phyloP scores from a whole-genome alignment of 2,113 vertebrate species.

The Pelobates fuscus region DNA sequence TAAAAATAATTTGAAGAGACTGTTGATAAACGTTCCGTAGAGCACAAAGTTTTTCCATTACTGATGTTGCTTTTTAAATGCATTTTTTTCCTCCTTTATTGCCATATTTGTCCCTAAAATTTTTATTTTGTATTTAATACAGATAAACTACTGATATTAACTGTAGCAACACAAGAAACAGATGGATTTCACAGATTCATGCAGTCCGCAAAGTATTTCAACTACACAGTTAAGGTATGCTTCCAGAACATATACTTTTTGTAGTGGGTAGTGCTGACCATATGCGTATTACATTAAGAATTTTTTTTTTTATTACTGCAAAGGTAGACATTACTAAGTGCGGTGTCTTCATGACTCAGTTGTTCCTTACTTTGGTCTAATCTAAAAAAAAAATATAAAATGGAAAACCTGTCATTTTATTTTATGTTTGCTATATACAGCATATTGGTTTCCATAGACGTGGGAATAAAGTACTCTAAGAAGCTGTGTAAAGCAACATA shows the following conservation, averaged over 20 bases:
- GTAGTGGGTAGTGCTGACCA: not conserved
- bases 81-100: no score
- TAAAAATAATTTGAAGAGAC: no score
- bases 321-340: not conserved
- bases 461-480: no score
- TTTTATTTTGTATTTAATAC: no score
- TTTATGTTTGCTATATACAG: not conserved
- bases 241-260: not conserved
- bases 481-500: no score
- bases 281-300: not conserved
- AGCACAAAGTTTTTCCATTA: no score
- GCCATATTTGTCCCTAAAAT: constrained; percentile 51
- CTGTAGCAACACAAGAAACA: constrained; percentile 87
- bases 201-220: constrained; percentile 88
- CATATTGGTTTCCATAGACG: no score
- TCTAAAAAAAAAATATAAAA: no score
- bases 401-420: not conserved
- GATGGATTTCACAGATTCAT: constrained; percentile 94
- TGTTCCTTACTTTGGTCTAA: not conserved
- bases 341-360: not conserved
- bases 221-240: constrained; percentile 92
- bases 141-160: constrained; percentile 93
- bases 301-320: not conserved
- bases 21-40: no score
- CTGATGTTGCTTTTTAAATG: no score